phyloP scores from a whole-genome alignment of 2,888 invertebrate genomes.

The Drosophila mercatorum region DNA sequence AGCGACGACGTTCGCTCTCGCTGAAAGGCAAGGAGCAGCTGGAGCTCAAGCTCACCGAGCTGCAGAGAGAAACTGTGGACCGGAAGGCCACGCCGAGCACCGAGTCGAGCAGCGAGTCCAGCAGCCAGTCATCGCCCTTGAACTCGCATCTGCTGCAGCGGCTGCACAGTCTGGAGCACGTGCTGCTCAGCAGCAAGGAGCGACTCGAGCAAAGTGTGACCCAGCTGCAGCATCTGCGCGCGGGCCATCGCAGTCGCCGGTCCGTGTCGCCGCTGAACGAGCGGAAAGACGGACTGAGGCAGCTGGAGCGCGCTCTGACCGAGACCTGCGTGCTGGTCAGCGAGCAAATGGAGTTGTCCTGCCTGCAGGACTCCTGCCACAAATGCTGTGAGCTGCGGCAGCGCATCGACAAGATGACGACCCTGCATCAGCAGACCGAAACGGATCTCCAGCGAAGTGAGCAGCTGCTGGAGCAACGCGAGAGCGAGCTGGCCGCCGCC shows the following conservation, averaged over 20 bases:
- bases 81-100: slow-evolving; percentile 87
- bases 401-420: slow-evolving; percentile 85
- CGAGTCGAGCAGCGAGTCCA: slow-evolving; percentile 84
- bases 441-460: slow-evolving; percentile 81
- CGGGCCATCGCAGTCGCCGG: slow-evolving; percentile 86
- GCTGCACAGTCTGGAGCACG: slow-evolving; percentile 87
- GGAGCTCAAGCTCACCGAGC: slow-evolving; percentile 90
- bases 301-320: slow-evolving; percentile 88
- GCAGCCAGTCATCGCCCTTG: slow-evolving; percentile 67
- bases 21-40: slow-evolving; percentile 93
- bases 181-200: slow-evolving; percentile 88
- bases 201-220: slow-evolving; percentile 89
- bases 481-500: slow-evolving; percentile 79
- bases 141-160: slow-evolving; percentile 87
- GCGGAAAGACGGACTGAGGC: slow-evolving; percentile 87
- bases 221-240: slow-evolving; percentile 87
- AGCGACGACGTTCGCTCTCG: slow-evolving; percentile 92
- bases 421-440: slow-evolving; percentile 82
- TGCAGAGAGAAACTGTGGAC: slow-evolving; percentile 86
- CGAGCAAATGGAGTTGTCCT: slow-evolving; percentile 79
- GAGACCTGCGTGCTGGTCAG: slow-evolving; percentile 87
- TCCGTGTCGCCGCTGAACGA: slow-evolving; percentile 89
- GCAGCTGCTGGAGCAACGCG: slow-evolving; percentile 82
- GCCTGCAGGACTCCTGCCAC: slow-evolving; percentile 86
- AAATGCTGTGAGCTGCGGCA: slow-evolving; percentile 87